Conservation (phyloP, 2,888 invertebrate genomes). For the Lycia hirtaria region DNA sequence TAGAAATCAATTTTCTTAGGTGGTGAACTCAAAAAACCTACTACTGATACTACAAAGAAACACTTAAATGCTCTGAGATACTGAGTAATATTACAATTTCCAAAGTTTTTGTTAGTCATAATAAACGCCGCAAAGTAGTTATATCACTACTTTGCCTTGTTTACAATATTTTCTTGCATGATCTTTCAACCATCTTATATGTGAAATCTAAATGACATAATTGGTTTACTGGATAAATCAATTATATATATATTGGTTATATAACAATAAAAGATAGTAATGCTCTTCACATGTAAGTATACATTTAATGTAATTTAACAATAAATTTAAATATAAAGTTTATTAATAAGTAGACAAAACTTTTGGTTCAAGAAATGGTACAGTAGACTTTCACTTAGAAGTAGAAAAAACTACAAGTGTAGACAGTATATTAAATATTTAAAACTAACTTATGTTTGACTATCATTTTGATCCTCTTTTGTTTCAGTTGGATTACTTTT, state of each 20-base stretch:
- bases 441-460: constrained; percentile 54
- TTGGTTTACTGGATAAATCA: no score
- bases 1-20: no score
- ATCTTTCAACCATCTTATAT: no score
- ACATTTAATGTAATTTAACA: constrained; percentile 50
- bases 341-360: constrained; percentile 53
- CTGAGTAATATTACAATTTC: no score
- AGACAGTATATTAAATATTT: constrained; percentile 51
- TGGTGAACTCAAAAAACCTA: no score
- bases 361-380: constrained; percentile 76
- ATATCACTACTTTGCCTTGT: no score
- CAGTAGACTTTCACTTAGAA: constrained; percentile 54
- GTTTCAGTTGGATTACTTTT: constrained; percentile 59
- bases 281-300: constrained; percentile 46
- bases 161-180: no score
- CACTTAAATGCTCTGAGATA: no score
- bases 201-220: no score
- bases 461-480: constrained; percentile 58
- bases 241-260: constrained; percentile 4
- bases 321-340: constrained; percentile 59
- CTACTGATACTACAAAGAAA: no score
- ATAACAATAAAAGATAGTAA: constrained; percentile 34
- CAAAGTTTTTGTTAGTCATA: no score
- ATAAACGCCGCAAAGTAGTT: no score
- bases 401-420: constrained; percentile 58